A percentile compares a stretch with the other conserved stretches of the same genome.
Evolutionary conservation across 2,113 vertebrate species (phyloP).

Genomic region (Chitala chitala): DNA sequence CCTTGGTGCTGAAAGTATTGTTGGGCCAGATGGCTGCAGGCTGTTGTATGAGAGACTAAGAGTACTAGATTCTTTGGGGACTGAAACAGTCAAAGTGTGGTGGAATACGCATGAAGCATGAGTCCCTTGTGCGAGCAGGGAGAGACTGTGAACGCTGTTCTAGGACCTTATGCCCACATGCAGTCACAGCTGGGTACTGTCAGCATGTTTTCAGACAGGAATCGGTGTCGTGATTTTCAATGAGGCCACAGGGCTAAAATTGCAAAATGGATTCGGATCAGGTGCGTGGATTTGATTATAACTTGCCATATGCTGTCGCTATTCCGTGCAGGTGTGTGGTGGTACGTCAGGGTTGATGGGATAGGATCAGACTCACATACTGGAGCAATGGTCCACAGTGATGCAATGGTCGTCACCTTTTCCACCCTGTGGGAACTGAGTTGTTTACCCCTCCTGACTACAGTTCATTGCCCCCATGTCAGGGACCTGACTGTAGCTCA

Average conservation of each 20-base stretch:
- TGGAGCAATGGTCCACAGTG: background rate
- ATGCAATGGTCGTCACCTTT: background rate
- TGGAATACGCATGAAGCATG: too few species aligned
- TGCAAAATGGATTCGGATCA: conserved; percentile 37
- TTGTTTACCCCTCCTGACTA: background rate
- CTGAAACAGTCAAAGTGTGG: too few species aligned
- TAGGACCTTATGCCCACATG: background rate
- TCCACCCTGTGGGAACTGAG: background rate
- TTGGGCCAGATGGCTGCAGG: background rate
- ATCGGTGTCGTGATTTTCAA: background rate
- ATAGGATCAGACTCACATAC: background rate
- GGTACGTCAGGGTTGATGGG: background rate
- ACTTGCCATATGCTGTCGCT: conserved; percentile 21
- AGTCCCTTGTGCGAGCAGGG: background rate
- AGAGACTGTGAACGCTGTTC: background rate
- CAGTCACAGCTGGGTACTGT: conserved; percentile 2
- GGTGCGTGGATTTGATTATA: conserved; percentile 32
- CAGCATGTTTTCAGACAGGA: background rate
- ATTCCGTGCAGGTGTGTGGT: background rate
- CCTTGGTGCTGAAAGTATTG: background rate
- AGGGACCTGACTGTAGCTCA: background rate
- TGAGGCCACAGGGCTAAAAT: background rate
- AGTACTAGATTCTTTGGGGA: too few species aligned
- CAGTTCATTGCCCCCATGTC: conserved; percentile 4
- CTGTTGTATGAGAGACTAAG: too few species aligned